Evolutionary conservation across 2,888 invertebrate genomes (phyloP).

Genomic region (Leptinotarsa haldemani): DNA sequence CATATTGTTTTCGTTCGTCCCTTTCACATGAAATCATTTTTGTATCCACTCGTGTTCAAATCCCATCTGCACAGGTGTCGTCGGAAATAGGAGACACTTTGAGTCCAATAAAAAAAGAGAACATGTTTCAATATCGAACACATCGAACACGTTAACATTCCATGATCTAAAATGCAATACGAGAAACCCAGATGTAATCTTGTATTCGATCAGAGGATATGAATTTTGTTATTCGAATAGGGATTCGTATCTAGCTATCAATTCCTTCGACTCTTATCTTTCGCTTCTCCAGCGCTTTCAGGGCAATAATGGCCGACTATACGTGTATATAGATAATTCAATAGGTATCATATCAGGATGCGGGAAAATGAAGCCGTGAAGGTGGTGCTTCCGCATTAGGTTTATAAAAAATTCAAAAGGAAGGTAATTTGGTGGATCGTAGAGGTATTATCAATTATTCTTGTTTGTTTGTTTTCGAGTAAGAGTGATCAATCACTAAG

Average conservation of each 20-base stretch:
- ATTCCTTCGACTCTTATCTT: constrained; percentile 9
- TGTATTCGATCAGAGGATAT: constrained; percentile 36
- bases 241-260: constrained; percentile 21
- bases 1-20: no score
- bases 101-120: not conserved
- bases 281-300: constrained; percentile 3
- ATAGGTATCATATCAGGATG: constrained; percentile 14
- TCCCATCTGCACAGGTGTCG: not conserved
- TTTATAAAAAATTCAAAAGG: not conserved
- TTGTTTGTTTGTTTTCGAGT: not conserved
- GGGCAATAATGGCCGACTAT: constrained; percentile 9
- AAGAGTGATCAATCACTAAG: constrained; percentile 4
- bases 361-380: not conserved
- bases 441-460: constrained; percentile 7
- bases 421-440: constrained; percentile 18
- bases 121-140: constrained; percentile 14
- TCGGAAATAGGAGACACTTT: not conserved
- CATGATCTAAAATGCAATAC: not conserved
- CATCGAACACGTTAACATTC: constrained; percentile 13
- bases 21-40: not conserved
- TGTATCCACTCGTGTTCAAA: not conserved
- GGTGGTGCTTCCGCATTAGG: constrained; percentile 9
- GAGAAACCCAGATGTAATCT: constrained; percentile 35
- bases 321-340: constrained; percentile 19
- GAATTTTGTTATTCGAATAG: constrained; percentile 40